Evolutionary conservation across 2,797 vertebrate genomes (phyloP).

Genomic region (Dromococcyx pavoninus): DNA sequence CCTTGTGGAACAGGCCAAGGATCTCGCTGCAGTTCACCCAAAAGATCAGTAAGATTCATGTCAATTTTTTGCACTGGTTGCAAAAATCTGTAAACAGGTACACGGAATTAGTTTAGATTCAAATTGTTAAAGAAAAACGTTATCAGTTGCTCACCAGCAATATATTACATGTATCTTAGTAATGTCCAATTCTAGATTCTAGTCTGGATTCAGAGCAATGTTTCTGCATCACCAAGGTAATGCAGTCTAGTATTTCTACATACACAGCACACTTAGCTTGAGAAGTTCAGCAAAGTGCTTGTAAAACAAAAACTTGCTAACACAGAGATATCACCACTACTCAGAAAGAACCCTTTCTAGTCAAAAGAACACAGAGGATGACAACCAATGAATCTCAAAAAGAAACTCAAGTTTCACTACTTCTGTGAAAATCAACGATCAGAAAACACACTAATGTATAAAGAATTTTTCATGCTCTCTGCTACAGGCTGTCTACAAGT

Average conservation of each 20-base stretch:
- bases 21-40: slow-evolving; percentile 94
- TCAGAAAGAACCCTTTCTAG: neutral
- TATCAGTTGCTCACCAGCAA: neutral
- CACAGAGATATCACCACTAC: neutral
- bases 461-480: neutral
- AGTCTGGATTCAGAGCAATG: neutral
- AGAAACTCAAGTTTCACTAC: neutral
- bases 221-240: neutral
- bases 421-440: neutral
- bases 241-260: neutral
- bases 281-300: neutral
- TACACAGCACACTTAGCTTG: neutral
- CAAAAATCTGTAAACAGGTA: slow-evolving; percentile 83
- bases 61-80: slow-evolving; percentile 97
- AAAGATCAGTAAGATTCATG: slow-evolving; percentile 96
- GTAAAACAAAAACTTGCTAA: neutral
- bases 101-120: neutral
- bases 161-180: neutral
- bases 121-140: neutral
- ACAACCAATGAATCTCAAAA: neutral
- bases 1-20: slow-evolving; percentile 97
- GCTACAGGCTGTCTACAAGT: neutral
- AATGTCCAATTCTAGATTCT: neutral
- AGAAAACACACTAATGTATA: neutral
- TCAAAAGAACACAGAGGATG: neutral